Evolutionary conservation across 1,140 invertebrate genomes (phyloP), one percentile per base, ranked within the genome.

Genomic region (Lucilia cuprina): DNA sequence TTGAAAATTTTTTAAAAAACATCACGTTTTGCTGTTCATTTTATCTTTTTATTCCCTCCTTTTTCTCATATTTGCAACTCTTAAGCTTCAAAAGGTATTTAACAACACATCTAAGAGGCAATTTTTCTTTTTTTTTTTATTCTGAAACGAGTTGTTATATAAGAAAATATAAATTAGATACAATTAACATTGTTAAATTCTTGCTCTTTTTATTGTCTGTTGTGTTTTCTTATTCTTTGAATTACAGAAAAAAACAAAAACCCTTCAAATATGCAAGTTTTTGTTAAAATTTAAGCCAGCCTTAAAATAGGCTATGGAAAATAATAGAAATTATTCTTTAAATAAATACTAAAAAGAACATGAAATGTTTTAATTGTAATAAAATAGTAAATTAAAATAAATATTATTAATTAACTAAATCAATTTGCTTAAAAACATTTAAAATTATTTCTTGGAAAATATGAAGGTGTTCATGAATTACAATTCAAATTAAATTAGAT

Each of bases 21-120:
- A 49, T 80, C 77, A 80, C 77, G 77, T 80, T 80, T 49, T 49
- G 77, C 77, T 80, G 77, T 80, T 80, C 77, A 50, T 80, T 80
- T 50, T 8, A 19, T 78, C 13, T 41, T 41, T 30, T 41, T 41
- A 41, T 41, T 41, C 10, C 7, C 7, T 41, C 10, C 7, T 41
- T 41, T 10, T 41, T 41, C 10, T 60, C 14, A n/a, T 17, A 60
- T 60, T 70, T 70, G 17, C 65, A 70, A 70, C n/a, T 70, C 65
- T 70, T 70, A 70, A 70, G 65, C 65, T 70, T 70, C 65, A 70
- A 70, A 70, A 70, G 65, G 65, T 70, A 70, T 21, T 70, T 70
- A 70, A 70, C 9, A 70, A 21, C 65, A 70, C 65, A 70, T 70
- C 19, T 70, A 70, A 70, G 65, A 21, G 65, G 65, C 65, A 70